Conservation (phyloP, 2,113 vertebrate species). For the Mormyrus lacerda region DNA sequence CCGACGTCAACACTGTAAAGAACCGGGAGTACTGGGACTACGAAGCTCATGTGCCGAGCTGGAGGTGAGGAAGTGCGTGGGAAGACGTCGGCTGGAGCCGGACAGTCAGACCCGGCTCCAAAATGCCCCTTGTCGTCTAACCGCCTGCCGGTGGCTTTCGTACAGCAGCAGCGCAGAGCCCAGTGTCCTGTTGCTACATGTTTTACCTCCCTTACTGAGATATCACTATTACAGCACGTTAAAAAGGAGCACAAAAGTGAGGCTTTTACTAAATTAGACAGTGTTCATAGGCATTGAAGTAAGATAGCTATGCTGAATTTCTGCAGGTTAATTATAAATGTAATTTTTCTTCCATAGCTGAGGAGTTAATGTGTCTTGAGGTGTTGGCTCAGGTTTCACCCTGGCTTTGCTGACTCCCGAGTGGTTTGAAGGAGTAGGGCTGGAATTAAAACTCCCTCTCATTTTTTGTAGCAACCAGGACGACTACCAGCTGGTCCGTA, state of each 20-base stretch:
- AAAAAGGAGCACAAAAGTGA: not conserved
- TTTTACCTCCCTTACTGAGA: not conserved
- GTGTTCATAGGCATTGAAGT: not conserved
- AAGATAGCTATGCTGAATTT: not conserved
- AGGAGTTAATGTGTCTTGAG: not conserved
- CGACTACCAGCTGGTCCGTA: constrained; percentile 94
- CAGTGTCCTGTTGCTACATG: not conserved
- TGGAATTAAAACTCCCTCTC: constrained; percentile 10
- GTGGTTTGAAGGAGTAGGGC: not conserved
- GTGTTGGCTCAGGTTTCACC: not conserved
- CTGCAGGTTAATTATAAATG: not conserved
- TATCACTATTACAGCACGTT: not conserved
- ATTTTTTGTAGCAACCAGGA: constrained; percentile 82
- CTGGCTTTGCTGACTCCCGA: not conserved
- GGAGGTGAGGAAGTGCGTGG: constrained; percentile 70
- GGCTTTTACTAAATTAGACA: not conserved
- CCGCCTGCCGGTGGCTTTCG: not conserved
- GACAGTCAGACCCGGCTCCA: not conserved
- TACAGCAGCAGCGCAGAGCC: not conserved
- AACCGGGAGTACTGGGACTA: constrained; percentile 98
- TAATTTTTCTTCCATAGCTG: not conserved
- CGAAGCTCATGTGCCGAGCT: constrained; percentile 85
- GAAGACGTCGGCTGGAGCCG: not conserved
- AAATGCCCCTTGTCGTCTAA: not conserved
- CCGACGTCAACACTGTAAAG: constrained; percentile 91